These are phyloP conservation scores for Melangyna quadrimaculata DNA, from an alignment of 2,888 invertebrate species.

Conservation along the genomic window DNA sequence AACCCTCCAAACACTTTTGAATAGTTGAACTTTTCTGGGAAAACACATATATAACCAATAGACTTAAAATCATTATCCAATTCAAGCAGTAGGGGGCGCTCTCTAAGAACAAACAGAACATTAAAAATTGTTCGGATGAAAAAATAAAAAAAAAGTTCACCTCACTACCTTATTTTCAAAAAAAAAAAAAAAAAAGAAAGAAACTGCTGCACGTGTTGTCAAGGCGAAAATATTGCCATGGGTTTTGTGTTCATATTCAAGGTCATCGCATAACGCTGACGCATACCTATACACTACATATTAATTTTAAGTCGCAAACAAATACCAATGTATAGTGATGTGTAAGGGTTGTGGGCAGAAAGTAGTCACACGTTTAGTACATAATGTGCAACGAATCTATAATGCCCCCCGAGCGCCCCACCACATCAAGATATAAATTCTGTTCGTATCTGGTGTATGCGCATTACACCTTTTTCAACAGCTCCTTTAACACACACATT, in stretches of 20 bases:
- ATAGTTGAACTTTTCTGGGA: not conserved
- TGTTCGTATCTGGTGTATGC: slow-evolving; percentile 7
- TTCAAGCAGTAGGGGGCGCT: not conserved
- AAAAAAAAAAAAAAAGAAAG: slow-evolving; percentile 10
- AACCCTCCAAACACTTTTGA: not conserved
- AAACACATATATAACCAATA: not conserved
- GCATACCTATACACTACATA: slow-evolving; percentile 25
- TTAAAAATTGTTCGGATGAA: slow-evolving; percentile 11
- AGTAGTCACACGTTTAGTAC: not conserved
- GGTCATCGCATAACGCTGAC: slow-evolving; percentile 56
- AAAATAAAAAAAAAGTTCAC: slow-evolving; percentile 3
- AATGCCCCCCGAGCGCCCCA: not conserved
- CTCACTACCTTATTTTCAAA: not conserved
- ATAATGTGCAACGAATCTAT: slow-evolving; percentile 22
- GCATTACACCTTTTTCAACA: not conserved
- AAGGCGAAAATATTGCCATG: slow-evolving; percentile 63
- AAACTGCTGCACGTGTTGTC: slow-evolving; percentile 59
- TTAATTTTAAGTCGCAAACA: slow-evolving; percentile 8
- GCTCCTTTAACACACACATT: not conserved
- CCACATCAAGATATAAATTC: slow-evolving; percentile 3
- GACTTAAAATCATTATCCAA: not conserved
- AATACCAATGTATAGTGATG: not conserved
- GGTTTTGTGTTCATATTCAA: slow-evolving; percentile 60
- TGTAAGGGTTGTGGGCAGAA: slow-evolving; percentile 49
- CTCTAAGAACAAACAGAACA: slow-evolving; percentile 3